These are phyloP conservation scores for Scytalopus superciliaris DNA, from an alignment of 2,113 vertebrate species.

Conservation along the genomic window DNA sequence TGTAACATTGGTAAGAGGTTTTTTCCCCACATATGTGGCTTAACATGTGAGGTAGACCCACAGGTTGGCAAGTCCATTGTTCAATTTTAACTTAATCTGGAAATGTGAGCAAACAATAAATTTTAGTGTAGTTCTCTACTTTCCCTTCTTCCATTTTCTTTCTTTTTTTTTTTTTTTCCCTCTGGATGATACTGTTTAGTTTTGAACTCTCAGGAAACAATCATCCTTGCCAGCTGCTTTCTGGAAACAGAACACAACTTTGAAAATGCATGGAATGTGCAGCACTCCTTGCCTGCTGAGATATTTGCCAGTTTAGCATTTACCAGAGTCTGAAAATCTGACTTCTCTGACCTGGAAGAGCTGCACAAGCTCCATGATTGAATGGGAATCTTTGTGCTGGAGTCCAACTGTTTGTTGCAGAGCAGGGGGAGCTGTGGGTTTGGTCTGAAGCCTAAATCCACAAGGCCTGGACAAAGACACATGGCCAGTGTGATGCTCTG, in stretches of 20 bases:
- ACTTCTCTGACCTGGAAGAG: neutral
- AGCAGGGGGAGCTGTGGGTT: slow-evolving; percentile 49
- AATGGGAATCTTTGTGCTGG: slow-evolving; percentile 51
- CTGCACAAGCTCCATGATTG: neutral
- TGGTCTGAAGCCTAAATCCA: slow-evolving; percentile 66
- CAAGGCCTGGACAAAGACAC: slow-evolving; percentile 52
- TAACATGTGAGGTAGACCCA: neutral
- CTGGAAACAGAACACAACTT: neutral
- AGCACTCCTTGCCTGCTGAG: neutral
- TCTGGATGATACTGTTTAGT: neutral
- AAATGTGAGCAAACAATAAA: neutral
- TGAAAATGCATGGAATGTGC: neutral
- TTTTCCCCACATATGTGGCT: neutral
- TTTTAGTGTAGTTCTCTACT: neutral
- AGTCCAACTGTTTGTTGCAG: slow-evolving; percentile 15
- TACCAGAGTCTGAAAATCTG: neutral
- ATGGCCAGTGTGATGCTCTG: neutral
- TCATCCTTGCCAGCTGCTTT: neutral
- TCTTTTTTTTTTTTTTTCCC: neutral
- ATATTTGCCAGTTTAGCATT: neutral
- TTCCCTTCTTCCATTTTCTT: neutral
- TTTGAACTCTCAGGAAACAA: neutral
- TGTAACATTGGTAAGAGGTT: neutral
- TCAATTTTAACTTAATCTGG: neutral
- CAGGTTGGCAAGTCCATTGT: neutral